Evolutionary conservation across 2,888 invertebrate genomes (phyloP), one percentile per base, ranked within the genome.

Genomic region (Rhamphomyia laevipes): DNA sequence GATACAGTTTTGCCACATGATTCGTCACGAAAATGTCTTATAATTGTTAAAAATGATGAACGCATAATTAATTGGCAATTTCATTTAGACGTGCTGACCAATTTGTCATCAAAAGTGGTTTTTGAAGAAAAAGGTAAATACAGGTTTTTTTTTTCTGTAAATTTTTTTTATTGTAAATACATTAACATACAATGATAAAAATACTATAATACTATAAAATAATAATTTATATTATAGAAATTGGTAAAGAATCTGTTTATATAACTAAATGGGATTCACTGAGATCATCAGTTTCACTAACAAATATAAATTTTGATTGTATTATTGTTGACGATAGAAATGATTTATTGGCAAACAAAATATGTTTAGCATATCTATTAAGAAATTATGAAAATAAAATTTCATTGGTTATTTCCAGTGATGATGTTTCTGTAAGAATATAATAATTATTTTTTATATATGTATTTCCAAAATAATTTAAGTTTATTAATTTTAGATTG

Each of bases 251-350:
- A 46, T 63, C 58, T 52, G 59, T 70, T 50, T 66, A 63, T 45
- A 56, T 68, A 16, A 61, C 59, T 41, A 68, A 68, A 55, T 68
- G 68, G 69, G 61, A 63, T 45, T 57, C 60, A 1, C 46, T 68
- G 16, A 62, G 66, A 11, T 58, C 61, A 52, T 61, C 64, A 33
- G 61, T 58, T 1, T 62, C 65, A 55, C 59, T 70, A 23, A 62
- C 58, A 47, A 62, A 63, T 52, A 55, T 59, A 2, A 59, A 58
- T 15, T 70, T 68, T 51, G 66, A 68, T 57, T 62, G 60, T 46
- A 53, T 68, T 31, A 59, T 69, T 33, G 53, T 70, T 15, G 68
- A 68, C 50, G 63, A 68, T 58, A 61, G 70, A 17, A 67, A 63
- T 2, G 61, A 62, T 53, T 61, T 67, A 49, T 50, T 69, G 16